phyloP scores from a whole-genome alignment of 1,140 invertebrate species.

The Plectrocnemia conspersa region DNA sequence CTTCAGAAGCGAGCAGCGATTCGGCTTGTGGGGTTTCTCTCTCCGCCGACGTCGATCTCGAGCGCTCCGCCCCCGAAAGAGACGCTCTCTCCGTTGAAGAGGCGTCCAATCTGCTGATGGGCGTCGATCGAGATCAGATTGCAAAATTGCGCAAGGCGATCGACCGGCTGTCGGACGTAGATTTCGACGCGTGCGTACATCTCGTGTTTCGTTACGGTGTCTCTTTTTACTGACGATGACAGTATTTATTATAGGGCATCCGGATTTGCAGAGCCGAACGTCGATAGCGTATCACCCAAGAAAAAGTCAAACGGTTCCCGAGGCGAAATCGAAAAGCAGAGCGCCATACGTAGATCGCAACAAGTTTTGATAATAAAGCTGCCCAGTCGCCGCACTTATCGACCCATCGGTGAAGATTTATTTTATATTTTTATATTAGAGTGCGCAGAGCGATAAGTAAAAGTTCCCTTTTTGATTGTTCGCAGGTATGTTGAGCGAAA shows the following conservation, averaged over 20 bases:
- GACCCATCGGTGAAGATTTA: conserved; percentile 43
- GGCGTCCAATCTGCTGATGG: conserved; percentile 14
- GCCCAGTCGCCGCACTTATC: conserved; percentile 42
- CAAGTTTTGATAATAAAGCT: conserved; percentile 49
- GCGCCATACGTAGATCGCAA: too few relatives aligned
- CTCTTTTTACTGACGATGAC: too few relatives aligned
- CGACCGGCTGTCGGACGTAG: conserved; percentile 25
- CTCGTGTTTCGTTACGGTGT: too few relatives aligned
- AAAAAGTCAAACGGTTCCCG: conserved; percentile 22
- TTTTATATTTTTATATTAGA: conserved; percentile 1
- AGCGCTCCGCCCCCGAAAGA: too few relatives aligned
- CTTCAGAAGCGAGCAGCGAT: too few relatives aligned
- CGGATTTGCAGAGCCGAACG: conserved; percentile 16
- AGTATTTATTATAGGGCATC: neutral
- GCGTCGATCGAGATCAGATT: conserved; percentile 25
- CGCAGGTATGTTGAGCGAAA: conserved; percentile 46
- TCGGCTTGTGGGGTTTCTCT: conserved; percentile 29
- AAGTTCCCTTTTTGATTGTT: too few relatives aligned
- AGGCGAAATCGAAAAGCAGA: too few relatives aligned
- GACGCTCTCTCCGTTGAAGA: conserved; percentile 15
- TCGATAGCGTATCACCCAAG: too few relatives aligned
- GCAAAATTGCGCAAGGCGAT: conserved; percentile 23
- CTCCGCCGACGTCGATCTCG: neutral
- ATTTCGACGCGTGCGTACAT: conserved; percentile 26
- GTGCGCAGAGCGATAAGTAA: too few relatives aligned